These are phyloP conservation scores for Penaeus chinensis DNA, from an alignment of 1,140 invertebrate species.

Conservation along the genomic window DNA sequence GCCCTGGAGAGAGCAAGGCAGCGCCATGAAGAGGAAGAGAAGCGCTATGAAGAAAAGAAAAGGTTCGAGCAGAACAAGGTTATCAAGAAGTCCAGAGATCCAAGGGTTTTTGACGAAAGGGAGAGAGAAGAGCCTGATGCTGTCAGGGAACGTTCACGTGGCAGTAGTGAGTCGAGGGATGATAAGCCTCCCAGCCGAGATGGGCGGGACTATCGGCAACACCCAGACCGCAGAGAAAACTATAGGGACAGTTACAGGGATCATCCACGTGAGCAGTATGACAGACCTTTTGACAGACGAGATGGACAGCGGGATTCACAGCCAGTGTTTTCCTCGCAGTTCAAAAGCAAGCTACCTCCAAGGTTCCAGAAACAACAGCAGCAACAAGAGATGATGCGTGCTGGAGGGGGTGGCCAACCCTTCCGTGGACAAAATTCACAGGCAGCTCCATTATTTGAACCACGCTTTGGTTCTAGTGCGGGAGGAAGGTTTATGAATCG, in stretches of 20 bases:
- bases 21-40: slow-evolving; percentile 59
- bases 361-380: slow-evolving; percentile 62
- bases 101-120: slow-evolving; percentile 45
- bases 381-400: slow-evolving; percentile 30
- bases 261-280: slow-evolving; percentile 48
- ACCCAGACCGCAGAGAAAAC: slow-evolving; percentile 51
- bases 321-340: slow-evolving; percentile 57
- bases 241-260: slow-evolving; percentile 58
- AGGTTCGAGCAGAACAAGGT: slow-evolving; percentile 57
- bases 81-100: slow-evolving; percentile 41
- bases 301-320: slow-evolving; percentile 58
- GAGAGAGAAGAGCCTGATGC: slow-evolving; percentile 38
- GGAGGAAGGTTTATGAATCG: slow-evolving; percentile 43
- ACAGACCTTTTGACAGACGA: slow-evolving; percentile 51
- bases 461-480: slow-evolving; percentile 45
- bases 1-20: slow-evolving; percentile 54
- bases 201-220: slow-evolving; percentile 55
- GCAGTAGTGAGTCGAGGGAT: slow-evolving; percentile 53
- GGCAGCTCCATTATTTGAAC: slow-evolving; percentile 57
- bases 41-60: slow-evolving; percentile 59
- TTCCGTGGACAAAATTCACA: slow-evolving; percentile 40
- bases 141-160: background rate
- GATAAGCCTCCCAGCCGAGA: slow-evolving; percentile 39
- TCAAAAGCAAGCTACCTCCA: slow-evolving; percentile 63
- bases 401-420: background rate